Percentiles rank a stretch among this genome's conserved stretches.
phyloP scores from a whole-genome alignment of 2,888 invertebrate species.

The Hermaeophaga mercurialis region DNA sequence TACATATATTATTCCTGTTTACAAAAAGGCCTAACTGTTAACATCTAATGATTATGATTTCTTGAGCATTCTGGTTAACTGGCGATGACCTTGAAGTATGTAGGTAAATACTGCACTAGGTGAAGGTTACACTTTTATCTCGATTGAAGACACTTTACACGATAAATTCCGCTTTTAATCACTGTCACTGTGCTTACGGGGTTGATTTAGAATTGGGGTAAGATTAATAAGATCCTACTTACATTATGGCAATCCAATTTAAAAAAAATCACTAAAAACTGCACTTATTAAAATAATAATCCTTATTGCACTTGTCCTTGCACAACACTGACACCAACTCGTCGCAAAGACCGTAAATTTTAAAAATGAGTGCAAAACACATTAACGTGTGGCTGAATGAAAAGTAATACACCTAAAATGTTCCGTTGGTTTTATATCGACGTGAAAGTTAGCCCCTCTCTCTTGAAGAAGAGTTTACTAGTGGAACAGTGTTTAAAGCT shows the following conservation, averaged over 20 bases:
- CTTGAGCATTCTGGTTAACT: slow-evolving; percentile 8
- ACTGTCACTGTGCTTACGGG: slow-evolving; percentile 22
- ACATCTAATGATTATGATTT: background rate
- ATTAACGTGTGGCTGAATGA: slow-evolving; percentile 44
- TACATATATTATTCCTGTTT: too few relatives aligned
- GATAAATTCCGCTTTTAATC: slow-evolving; percentile 1
- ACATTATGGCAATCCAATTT: slow-evolving; percentile 31
- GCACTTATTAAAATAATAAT: slow-evolving; percentile 26
- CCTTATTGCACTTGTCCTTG: slow-evolving; percentile 28
- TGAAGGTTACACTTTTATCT: slow-evolving; percentile 15
- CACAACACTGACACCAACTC: slow-evolving; percentile 40
- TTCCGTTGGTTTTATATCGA: slow-evolving; percentile 58
- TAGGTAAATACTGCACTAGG: slow-evolving; percentile 17
- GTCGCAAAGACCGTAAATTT: slow-evolving; percentile 29
- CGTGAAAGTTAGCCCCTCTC: slow-evolving; percentile 59
- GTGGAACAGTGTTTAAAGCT: slow-evolving; percentile 48
- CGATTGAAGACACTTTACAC: background rate
- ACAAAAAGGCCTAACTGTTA: background rate
- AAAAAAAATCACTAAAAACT: slow-evolving; percentile 24
- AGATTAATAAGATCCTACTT: slow-evolving; percentile 26
- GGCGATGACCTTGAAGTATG: slow-evolving; percentile 11
- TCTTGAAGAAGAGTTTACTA: slow-evolving; percentile 42
- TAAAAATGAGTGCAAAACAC: slow-evolving; percentile 29
- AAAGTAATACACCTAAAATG: slow-evolving; percentile 58
- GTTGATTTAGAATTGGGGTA: background rate